phyloP scores from a whole-genome alignment of 2,797 vertebrate genomes.

The Trachops cirrhosus region DNA sequence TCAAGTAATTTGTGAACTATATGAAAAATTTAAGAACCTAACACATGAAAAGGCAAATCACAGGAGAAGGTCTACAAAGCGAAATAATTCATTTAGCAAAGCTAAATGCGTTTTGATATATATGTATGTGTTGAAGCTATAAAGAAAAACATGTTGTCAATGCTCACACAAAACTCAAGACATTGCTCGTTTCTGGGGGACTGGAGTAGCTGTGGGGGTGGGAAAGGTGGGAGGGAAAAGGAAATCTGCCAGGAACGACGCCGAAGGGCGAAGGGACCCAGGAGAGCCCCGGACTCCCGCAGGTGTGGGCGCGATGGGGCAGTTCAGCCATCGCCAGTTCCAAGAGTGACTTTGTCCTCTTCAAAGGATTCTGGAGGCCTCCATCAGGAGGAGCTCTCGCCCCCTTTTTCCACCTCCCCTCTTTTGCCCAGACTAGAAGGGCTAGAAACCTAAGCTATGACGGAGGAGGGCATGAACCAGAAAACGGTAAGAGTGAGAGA shows the following conservation, averaged over 20 bases:
- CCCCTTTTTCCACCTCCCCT: neutral
- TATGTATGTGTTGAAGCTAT: neutral
- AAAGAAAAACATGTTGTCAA: neutral
- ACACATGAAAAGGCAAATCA: neutral
- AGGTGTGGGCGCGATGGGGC: neutral
- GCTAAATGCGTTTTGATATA: neutral
- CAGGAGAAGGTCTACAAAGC: neutral
- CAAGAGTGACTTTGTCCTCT: neutral
- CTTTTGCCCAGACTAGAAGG: neutral
- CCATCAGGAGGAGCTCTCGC: neutral
- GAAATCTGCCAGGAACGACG: neutral
- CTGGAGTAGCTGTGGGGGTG: accelerated
- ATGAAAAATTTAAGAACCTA: neutral
- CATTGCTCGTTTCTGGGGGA: neutral
- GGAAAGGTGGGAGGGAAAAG: neutral
- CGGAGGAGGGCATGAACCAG: neutral
- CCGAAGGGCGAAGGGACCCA: neutral
- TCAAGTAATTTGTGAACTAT: neutral
- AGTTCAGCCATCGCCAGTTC: neutral
- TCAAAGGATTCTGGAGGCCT: neutral
- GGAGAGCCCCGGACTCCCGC: neutral
- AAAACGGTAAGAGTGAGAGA: neutral
- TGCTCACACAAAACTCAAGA: neutral
- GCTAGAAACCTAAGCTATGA: neutral
- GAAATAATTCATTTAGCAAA: neutral